Percentiles rank a stretch among this genome's conserved stretches.
Evolutionary conservation across 2,797 vertebrate genomes (phyloP).

Genomic region (Ctenosaura bakeri): DNA sequence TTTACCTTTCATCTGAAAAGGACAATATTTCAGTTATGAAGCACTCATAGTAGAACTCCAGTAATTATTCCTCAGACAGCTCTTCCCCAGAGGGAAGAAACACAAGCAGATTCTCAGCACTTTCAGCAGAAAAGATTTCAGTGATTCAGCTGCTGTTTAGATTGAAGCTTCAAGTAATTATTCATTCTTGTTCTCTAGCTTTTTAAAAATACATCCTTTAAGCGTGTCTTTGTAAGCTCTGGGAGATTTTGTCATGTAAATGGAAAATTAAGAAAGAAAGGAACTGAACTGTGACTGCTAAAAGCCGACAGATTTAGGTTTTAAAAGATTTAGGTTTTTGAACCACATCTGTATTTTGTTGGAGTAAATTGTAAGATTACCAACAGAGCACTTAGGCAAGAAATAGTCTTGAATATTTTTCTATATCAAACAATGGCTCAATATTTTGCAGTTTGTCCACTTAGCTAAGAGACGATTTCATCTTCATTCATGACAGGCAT

Average conservation of each 20-base stretch:
- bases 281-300: conserved; percentile 14
- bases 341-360: conserved; percentile 15
- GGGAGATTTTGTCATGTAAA: conserved; percentile 28
- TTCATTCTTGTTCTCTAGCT: conserved; percentile 41
- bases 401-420: not conserved
- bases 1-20: conserved; percentile 24
- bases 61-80: conserved; percentile 21
- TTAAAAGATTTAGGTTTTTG: conserved; percentile 16
- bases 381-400: not conserved
- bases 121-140: conserved; percentile 10
- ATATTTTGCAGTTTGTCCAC: not conserved
- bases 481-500: not conserved
- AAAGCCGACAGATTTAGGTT: conserved; percentile 7
- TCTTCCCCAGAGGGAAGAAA: conserved; percentile 15
- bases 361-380: conserved; percentile 7
- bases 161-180: conserved; percentile 36
- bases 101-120: conserved; percentile 6
- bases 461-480: not conserved
- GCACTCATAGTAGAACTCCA: not conserved
- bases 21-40: conserved; percentile 27
- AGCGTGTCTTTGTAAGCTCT: not conserved
- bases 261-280: conserved; percentile 36
- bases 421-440: too few relatives aligned
- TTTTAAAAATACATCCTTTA: conserved; percentile 31
- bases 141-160: conserved; percentile 1